Base-by-base conservation (phyloP, 2,888 invertebrate species). In the Drosophila multiciliata region DNA sequence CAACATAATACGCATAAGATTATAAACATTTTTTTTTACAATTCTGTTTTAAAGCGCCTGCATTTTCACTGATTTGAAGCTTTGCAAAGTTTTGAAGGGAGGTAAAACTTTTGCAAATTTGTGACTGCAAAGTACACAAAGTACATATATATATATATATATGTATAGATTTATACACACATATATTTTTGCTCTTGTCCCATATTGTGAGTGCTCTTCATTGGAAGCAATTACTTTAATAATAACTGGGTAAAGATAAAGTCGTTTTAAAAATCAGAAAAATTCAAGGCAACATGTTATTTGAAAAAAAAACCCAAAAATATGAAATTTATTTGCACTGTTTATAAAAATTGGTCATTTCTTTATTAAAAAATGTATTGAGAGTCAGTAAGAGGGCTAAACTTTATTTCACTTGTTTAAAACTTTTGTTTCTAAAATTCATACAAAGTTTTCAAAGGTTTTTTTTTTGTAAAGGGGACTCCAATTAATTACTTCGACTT, bases 1-100 rank as follows among this genome's bases (percentile, higher is more conserved):
- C 54, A 70, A 75, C 54, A 65, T 73, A 80, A 82, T 80, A 45
- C 79, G 23, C 48, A 64, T 81, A 75, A 20, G 68, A 59, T 64
- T 63, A 68, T 60, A 36, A 45, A 59, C 23, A 60, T 64, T 57
- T 57, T 48, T 48, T 55, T 36, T 42, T 53, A 38, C 36, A 5
- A 40, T n/a, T 32, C 40, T 55, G 67, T 29, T 29, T 29, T 4
- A 29, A 29, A 29, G 29, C 6, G 29, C 54, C 63, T 80, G 73
- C 66, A 72, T 38, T 61, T 66, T 35, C 58, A 75, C 66, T 59
- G 71, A 75, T 64, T 80, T 79, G 29, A 26, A 50, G 79, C 58
- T 45, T 79, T 48, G 20, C 53, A 48, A 76, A 79, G 33, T 73
- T 67, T 64, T 38, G 6, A 15, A n/a, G 32, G 36, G 29, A 38